Evolutionary conservation across 2,888 invertebrate genomes (phyloP), one percentile per base, ranked within the genome.

Genomic region (Ectropis crepuscularia): DNA sequence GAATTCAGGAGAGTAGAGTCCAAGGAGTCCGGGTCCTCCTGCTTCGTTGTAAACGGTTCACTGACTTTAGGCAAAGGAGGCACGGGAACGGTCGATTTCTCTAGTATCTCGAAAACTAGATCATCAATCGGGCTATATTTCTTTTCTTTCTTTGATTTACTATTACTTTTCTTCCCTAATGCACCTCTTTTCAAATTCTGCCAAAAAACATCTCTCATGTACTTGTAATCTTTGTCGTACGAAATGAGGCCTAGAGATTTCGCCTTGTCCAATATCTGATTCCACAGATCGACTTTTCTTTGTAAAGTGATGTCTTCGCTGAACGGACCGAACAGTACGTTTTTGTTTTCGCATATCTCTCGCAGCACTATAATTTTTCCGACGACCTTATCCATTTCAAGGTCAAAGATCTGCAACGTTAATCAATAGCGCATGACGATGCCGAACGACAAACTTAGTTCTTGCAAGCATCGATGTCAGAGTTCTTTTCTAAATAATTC

Each of bases 151-250:
- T 49, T 65, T 6, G 48, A 61, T 4, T 42, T 39, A n/a, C 5
- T n/a, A 2, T 12, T 28, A n/a, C 28, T 39, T 39, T 38, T 65
- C 48, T 65, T 65, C n/a, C 60, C 45, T 8, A 70, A 12, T 6
- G 70, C 47, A 5, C 50, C 16, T 55, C 68, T 58, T 57, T 64
- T 72, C 5, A 65, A 51, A 43, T 70, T 70, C 61, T 72, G 70
- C 71, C 71, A 72, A 57, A 53, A 70, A 6, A 64, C 50, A n/a
- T 72, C 68, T 51, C 71, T 57, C 68, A 68, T 67, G 47, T 67
- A 72, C 38, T 53, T 68, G 54, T 68, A 67, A 43, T 67, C 63
- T 45, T 54, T 70, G 28, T 48, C 53, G 37, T 63, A 43, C 5
- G 60, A 54, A 0, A 72, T 10, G 5, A 70, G 55, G 6, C 68